Conservation (phyloP, 2,797 vertebrate species). For the Syndactyla subalaris region DNA sequence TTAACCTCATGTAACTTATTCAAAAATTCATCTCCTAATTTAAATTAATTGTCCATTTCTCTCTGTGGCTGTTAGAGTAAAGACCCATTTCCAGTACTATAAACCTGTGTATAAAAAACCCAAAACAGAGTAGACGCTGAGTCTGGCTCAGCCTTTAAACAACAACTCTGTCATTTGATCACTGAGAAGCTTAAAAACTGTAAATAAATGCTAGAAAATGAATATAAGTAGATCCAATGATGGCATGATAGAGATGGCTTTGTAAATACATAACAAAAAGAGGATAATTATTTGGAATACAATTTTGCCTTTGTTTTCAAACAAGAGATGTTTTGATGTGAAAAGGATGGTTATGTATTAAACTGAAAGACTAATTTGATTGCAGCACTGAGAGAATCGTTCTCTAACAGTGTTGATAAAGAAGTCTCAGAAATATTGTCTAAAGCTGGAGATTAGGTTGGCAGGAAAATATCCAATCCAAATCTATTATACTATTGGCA, state of each 20-base stretch:
- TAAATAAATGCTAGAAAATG: not conserved
- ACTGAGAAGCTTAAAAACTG: not conserved
- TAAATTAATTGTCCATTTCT: not conserved
- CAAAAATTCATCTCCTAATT: not conserved
- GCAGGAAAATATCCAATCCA: not conserved
- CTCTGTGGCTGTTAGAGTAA: not conserved
- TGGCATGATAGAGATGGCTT: not conserved
- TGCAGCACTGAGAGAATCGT: not conserved
- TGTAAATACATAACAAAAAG: not conserved
- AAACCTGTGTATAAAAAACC: not conserved
- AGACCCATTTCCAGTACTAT: not conserved
- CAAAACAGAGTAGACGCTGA: not conserved
- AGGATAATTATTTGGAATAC: not conserved
- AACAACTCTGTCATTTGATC: not conserved
- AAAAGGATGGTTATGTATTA: not conserved
- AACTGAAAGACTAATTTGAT: not conserved
- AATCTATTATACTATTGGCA: not conserved
- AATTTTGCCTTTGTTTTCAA: not conserved
- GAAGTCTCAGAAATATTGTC: not conserved
- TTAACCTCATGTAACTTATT: not conserved
- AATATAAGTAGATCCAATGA: not conserved
- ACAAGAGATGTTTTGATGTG: not conserved
- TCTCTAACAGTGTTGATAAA: fast-evolving
- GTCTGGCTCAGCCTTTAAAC: not conserved
- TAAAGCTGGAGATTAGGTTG: not conserved